Conservation (phyloP, 2,797 vertebrate genomes). For the Sarcophilus harrisii region DNA sequence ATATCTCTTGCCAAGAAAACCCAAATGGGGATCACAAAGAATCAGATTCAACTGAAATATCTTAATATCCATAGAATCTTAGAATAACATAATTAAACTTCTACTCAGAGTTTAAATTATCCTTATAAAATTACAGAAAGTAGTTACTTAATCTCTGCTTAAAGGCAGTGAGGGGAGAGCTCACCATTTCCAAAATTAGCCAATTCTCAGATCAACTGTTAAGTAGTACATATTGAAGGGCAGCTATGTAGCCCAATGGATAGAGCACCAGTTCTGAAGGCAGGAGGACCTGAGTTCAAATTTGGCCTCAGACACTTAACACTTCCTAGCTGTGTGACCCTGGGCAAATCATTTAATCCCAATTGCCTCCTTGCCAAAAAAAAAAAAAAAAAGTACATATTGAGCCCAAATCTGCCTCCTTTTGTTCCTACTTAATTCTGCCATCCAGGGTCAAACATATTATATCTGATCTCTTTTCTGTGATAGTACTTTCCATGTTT, state of each 20-base stretch:
- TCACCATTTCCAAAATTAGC: not conserved
- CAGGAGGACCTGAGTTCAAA: no score
- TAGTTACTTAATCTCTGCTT: not conserved
- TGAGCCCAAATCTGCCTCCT: not conserved
- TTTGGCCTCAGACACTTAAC: no score
- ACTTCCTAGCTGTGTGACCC: no score
- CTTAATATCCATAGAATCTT: not conserved
- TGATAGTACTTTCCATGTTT: not conserved
- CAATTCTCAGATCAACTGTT: not conserved
- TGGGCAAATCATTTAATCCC: no score
- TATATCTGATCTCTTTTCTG: not conserved
- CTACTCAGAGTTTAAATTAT: not conserved
- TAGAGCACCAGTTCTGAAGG: no score
- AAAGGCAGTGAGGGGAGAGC: not conserved
- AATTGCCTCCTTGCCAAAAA: no score
- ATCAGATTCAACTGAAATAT: not conserved
- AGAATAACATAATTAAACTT: not conserved
- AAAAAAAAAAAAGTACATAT: not conserved
- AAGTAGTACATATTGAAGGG: not conserved
- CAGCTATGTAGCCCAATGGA: no score
- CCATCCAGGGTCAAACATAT: not conserved
- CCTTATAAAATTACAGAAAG: not conserved
- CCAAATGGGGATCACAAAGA: not conserved
- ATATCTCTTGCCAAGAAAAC: not conserved
- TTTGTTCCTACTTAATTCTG: not conserved